Conservation (phyloP, 1,140 invertebrate genomes). For the Orius laevigatus region DNA sequence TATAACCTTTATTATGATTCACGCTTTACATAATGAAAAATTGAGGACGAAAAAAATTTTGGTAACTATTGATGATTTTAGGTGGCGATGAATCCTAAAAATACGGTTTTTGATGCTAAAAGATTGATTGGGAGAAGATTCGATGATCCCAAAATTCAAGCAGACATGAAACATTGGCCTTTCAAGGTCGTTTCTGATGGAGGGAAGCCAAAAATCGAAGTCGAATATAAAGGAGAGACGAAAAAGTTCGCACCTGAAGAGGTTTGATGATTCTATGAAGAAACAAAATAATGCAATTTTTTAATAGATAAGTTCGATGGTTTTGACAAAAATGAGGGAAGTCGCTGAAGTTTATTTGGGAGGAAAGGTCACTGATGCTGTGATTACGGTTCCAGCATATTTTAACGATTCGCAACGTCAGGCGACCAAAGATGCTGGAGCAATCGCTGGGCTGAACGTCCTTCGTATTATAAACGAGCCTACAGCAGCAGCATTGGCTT, state of each 20-base stretch:
- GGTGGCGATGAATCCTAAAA: slow-evolving; percentile 68
- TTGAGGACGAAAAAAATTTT: too few relatives aligned
- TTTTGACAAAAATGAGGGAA: slow-evolving; percentile 42
- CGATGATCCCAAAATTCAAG: slow-evolving; percentile 50
- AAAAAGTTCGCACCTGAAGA: slow-evolving; percentile 63
- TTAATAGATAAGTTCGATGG: slow-evolving; percentile 38
- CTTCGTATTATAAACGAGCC: slow-evolving; percentile 69
- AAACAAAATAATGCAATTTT: too few relatives aligned
- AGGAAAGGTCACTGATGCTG: slow-evolving; percentile 26
- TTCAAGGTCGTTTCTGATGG: slow-evolving; percentile 43
- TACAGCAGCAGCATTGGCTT: slow-evolving; percentile 67
- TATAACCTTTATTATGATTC: too few relatives aligned
- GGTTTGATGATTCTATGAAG: slow-evolving; percentile 39
- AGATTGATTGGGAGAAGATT: slow-evolving; percentile 38
- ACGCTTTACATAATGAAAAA: too few relatives aligned
- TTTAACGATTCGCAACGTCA: slow-evolving; percentile 78
- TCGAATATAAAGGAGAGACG: slow-evolving; percentile 51
- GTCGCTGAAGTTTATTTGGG: slow-evolving; percentile 33
- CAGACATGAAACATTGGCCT: slow-evolving; percentile 49
- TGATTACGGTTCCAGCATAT: slow-evolving; percentile 34
- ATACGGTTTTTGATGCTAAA: slow-evolving; percentile 74
- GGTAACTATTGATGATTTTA: slow-evolving; percentile 23
- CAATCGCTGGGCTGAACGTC: slow-evolving; percentile 51
- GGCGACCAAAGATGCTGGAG: slow-evolving; percentile 77
- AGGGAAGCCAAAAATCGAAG: slow-evolving; percentile 43